A percentile compares a stretch with the other conserved stretches of the same genome.
phyloP scores from a whole-genome alignment of 2,113 vertebrate species.

The Pyxicephalus adspersus region DNA sequence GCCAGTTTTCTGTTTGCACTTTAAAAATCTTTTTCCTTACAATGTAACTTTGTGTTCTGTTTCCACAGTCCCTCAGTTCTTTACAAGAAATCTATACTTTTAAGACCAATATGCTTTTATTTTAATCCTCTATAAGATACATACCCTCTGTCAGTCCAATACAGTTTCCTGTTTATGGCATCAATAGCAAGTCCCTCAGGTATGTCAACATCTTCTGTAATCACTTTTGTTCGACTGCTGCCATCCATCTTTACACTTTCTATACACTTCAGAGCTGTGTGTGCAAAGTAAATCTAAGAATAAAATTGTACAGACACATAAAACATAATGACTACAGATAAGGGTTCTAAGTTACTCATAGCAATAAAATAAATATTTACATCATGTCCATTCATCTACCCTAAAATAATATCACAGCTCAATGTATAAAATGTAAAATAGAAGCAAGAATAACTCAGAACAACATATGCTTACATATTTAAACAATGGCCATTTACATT shows the following conservation, averaged over 20 bases:
- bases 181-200: conserved; percentile 86
- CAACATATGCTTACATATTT: no score
- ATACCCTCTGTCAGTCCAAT: conserved; percentile 91
- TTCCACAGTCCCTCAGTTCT: no score
- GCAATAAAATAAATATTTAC: no score
- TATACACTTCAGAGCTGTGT: conserved; percentile 78
- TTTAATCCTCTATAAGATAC: conserved; percentile 34
- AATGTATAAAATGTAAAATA: no score
- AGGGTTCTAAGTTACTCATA: not conserved
- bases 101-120: not conserved
- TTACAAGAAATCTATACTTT: no score
- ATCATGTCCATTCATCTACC: not conserved
- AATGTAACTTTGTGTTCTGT: no score
- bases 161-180: conserved; percentile 86
- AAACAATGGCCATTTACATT: no score
- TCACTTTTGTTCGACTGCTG: conserved; percentile 75
- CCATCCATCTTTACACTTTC: conserved; percentile 82
- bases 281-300: conserved; percentile 87
- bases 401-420: not conserved
- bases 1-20: no score
- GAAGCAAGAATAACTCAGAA: no score
- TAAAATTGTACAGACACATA: conserved; percentile 53
- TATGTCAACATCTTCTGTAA: conserved; percentile 70
- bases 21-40: no score
- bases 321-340: conserved; percentile 23